Base-by-base conservation (phyloP, 2,888 invertebrate species). In the Camponotus fellah region DNA sequence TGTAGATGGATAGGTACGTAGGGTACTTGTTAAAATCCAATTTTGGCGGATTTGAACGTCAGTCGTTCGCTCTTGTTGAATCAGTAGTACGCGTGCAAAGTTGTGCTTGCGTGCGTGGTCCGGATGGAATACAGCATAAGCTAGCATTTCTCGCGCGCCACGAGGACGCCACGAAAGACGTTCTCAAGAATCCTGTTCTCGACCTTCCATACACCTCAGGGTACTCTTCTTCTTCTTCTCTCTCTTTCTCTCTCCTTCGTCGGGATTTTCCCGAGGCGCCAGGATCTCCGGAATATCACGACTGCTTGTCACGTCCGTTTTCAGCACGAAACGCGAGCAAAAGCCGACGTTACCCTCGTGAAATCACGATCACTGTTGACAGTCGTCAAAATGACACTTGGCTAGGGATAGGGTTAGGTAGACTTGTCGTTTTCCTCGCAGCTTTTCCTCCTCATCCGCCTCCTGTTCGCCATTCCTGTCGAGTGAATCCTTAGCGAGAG, bases 271-370 rank as follows among this genome's bases (percentile, higher is more conserved):
- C 65, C 32, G 46, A 58, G 40, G 58, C 60, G 68, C 74, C 75
- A 83, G 83, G 82, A 87, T 88, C 85, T 82, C 17, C 82, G 79
- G 83, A 86, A 65, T 79, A 89, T 91, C 87, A 71, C n/a, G 81
- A 62, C 68, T 90, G 80, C 91, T 87, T 69, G 86, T 91, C 91
- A 91, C 90, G 91, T 91, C 68, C 88, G 64, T 86, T 46, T 85
- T 86, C 85, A 82, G 85, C 85, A 74, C 81, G 77, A 74, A 14
- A 84, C 85, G 86, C 87, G 87, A 79, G 71, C 69, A 32, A 88
- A 86, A 89, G 87, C 83, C 82, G 84, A 86, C 88, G 85, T 87
- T 87, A 86, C 88, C 85, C 71, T 79, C 83, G 89, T 85, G 77
- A 82, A 87, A 87, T 88, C 87, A 88, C 88, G 86, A 89, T 77